Evolutionary conservation across 2,113 vertebrate genomes (phyloP).

Genomic region (Telmatochromis sp.): DNA sequence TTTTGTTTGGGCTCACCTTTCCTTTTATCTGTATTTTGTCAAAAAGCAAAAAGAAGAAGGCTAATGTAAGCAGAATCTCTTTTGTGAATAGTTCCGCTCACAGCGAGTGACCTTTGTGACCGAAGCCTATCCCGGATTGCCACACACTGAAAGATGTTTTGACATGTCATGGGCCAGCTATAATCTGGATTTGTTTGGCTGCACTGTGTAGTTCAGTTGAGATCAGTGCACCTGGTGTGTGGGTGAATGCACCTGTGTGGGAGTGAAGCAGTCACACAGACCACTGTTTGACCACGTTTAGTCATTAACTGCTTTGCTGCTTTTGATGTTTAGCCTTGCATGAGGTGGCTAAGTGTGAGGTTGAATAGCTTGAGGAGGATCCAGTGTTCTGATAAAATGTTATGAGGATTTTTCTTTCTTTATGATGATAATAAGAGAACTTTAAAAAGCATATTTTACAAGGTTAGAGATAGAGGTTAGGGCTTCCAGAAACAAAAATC

Average conservation of each 20-base stretch:
- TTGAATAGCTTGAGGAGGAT: not conserved
- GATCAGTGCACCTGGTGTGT: constrained; percentile 48
- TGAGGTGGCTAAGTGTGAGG: not conserved
- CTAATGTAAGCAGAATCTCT: not conserved
- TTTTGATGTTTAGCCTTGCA: constrained; percentile 26
- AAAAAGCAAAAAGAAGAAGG: not conserved
- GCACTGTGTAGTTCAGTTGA: constrained; percentile 31
- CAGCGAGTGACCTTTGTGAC: not conserved
- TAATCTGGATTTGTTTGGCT: constrained; percentile 43
- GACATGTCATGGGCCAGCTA: constrained; percentile 44
- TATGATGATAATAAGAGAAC: not conserved
- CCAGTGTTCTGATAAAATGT: not conserved
- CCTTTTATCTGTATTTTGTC: not conserved
- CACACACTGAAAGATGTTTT: constrained; percentile 58
- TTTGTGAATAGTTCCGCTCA: not conserved
- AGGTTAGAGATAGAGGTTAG: not conserved
- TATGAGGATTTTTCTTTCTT: not conserved
- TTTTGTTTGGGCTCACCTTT: not conserved
- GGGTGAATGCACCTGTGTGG: constrained; percentile 51
- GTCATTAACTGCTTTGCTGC: constrained; percentile 25
- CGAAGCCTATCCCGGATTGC: constrained; percentile 23
- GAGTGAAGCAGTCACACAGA: constrained; percentile 30
- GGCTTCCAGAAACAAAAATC: not conserved
- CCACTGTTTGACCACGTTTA: constrained; percentile 43
- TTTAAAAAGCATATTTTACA: not conserved